Evolutionary conservation across 2,797 vertebrate species (phyloP).

Genomic region (Todus mexicanus): DNA sequence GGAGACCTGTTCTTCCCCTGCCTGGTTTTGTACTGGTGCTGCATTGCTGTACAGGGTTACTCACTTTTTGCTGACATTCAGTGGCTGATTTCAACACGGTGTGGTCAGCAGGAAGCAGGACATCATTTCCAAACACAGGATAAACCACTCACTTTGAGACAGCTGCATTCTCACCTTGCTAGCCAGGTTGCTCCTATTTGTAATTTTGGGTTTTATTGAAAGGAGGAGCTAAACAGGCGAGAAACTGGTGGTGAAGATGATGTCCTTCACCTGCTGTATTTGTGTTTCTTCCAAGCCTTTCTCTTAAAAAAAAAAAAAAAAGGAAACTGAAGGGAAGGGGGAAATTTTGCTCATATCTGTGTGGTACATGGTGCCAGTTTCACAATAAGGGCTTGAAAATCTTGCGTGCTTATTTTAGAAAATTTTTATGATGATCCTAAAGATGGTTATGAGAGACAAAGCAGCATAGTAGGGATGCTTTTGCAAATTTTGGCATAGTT

Average conservation of each 20-base stretch:
- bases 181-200: neutral
- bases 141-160: neutral
- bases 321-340: neutral
- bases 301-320: neutral
- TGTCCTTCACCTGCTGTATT: neutral
- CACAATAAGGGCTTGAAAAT: neutral
- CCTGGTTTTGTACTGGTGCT: neutral
- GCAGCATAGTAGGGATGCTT: neutral
- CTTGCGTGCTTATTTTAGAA: neutral
- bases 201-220: neutral
- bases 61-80: neutral
- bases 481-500: neutral
- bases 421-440: neutral
- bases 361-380: neutral
- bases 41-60: neutral
- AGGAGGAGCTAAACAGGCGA: neutral
- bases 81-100: neutral
- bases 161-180: accelerated
- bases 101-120: neutral
- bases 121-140: neutral
- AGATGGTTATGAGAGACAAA: neutral
- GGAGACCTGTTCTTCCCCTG: neutral
- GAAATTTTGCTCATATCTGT: neutral
- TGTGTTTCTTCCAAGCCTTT: neutral
- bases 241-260: neutral